A percentile compares a stretch with the other conserved stretches of the same genome.
These are phyloP conservation scores for Podarcis cretensis DNA, from an alignment of 2,113 vertebrate genomes.

Conservation along the genomic window DNA sequence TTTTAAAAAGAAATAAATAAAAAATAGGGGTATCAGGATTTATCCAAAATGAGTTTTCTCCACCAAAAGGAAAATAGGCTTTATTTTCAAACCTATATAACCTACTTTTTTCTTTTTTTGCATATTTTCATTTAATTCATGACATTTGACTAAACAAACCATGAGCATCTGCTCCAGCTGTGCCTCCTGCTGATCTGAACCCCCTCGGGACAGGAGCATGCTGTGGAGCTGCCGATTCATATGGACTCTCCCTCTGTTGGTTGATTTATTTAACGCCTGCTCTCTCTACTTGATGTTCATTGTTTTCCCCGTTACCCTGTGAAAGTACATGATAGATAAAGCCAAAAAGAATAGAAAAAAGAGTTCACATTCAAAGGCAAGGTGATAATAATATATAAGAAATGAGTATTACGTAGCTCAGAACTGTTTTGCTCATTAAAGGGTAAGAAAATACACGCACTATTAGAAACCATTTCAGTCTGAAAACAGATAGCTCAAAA, in stretches of 20 bases:
- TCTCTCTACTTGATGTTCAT: background rate
- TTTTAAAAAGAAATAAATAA: background rate
- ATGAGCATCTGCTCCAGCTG: constrained; percentile 8
- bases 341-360: constrained; percentile 1
- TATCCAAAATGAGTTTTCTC: background rate
- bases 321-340: background rate
- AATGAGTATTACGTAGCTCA: background rate
- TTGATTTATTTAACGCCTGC: background rate
- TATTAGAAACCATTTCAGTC: background rate
- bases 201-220: background rate
- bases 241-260: background rate
- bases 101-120: background rate
- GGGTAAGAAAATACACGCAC: background rate
- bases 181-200: background rate
- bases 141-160: background rate
- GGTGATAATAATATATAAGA: constrained; percentile 4
- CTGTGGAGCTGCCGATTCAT: background rate
- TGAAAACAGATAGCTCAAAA: background rate
- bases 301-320: background rate
- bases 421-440: background rate
- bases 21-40: background rate
- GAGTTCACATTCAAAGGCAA: constrained; percentile 48
- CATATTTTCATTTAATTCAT: background rate
- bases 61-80: too few relatives aligned
- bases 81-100: background rate